Percentiles rank a stretch among this genome's conserved stretches.
phyloP scores from a whole-genome alignment of 2,888 invertebrate species.

The Philopedon plagiatum region DNA sequence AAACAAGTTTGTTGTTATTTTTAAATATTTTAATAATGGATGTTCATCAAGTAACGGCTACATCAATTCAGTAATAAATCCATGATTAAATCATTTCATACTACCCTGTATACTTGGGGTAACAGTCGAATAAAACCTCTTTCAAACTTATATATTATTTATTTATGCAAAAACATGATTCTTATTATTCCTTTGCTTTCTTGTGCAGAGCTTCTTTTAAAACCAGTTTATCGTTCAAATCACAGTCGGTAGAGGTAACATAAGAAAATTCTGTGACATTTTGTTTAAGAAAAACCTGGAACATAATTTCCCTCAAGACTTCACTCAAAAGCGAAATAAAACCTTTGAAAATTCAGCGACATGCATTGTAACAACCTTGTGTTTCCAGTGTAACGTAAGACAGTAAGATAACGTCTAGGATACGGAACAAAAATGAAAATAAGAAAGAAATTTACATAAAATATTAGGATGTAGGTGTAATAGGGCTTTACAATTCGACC shows the following conservation, averaged over 20 bases:
- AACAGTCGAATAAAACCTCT: too few relatives aligned
- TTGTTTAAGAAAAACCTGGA: neutral
- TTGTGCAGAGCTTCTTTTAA: neutral
- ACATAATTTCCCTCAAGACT: constrained; percentile 18
- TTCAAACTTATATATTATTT: neutral
- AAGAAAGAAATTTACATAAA: neutral
- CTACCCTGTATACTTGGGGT: too few relatives aligned
- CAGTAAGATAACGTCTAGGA: neutral
- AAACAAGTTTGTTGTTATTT: too few relatives aligned
- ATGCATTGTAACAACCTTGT: constrained; percentile 10
- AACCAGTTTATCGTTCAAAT: neutral
- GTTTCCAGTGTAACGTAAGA: neutral
- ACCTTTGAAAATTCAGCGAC: constrained; percentile 5
- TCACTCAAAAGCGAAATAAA: constrained; percentile 6
- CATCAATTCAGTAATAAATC: too few relatives aligned
- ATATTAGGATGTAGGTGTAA: too few relatives aligned
- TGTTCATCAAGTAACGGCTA: too few relatives aligned
- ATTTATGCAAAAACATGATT: neutral
- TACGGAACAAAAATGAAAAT: neutral
- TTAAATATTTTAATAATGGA: too few relatives aligned
- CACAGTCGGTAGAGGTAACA: neutral
- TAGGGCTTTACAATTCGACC: too few relatives aligned
- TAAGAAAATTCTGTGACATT: neutral
- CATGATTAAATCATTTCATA: too few relatives aligned
- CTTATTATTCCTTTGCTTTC: neutral